Evolutionary conservation across 2,113 vertebrate genomes (phyloP).

Genomic region (Dasyurus viverrinus): DNA sequence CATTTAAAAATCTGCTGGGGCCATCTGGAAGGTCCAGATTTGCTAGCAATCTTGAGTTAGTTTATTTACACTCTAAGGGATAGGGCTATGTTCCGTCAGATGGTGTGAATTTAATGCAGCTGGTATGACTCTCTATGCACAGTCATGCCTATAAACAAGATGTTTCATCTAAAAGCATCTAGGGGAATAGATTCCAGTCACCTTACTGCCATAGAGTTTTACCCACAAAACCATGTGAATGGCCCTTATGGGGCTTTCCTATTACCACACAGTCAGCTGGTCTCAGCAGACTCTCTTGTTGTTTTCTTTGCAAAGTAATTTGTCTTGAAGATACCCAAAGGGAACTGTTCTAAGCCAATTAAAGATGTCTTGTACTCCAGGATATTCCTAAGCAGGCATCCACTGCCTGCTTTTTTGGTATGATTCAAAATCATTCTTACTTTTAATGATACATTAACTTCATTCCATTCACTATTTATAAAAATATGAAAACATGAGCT

Average conservation of each 20-base stretch:
- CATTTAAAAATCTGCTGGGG: constrained; percentile 51
- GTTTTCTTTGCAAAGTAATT: constrained; percentile 19
- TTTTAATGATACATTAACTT: constrained; percentile 17
- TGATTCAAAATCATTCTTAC: neutral
- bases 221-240: neutral
- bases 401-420: neutral
- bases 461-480: neutral
- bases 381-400: neutral
- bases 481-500: neutral
- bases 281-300: neutral
- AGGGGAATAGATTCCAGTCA: constrained; percentile 35
- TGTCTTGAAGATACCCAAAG: constrained; percentile 36
- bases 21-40: constrained; percentile 73
- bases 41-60: constrained; percentile 60
- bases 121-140: constrained; percentile 46
- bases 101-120: constrained; percentile 66
- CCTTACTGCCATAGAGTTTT: constrained; percentile 9
- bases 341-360: constrained; percentile 27
- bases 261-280: neutral
- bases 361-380: constrained; percentile 26
- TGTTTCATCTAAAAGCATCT: constrained; percentile 48
- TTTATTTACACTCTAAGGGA: constrained; percentile 72
- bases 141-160: constrained; percentile 54
- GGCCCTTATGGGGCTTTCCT: neutral
- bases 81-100: constrained; percentile 65